Evolutionary conservation across 2,888 invertebrate genomes (phyloP).

Genomic region (Agonopterix arenella): DNA sequence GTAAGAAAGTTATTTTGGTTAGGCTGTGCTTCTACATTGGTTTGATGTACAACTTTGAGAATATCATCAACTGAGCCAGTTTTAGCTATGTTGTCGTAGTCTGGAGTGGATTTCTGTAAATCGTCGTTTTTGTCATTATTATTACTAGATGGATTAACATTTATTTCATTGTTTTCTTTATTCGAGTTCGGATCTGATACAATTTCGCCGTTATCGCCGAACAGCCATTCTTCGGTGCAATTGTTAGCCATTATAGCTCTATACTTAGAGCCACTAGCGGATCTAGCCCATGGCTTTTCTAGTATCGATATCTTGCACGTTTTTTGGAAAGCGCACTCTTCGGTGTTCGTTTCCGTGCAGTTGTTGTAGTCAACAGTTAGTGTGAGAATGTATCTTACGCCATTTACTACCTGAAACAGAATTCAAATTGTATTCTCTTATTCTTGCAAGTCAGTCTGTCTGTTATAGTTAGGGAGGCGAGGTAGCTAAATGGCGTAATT

Average conservation of each 20-base stretch:
- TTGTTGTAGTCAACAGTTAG: slow-evolving; percentile 66
- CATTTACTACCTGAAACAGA: slow-evolving; percentile 75
- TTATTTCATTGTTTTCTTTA: slow-evolving; percentile 26
- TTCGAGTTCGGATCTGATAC: slow-evolving; percentile 21
- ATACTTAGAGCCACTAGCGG: slow-evolving; percentile 74
- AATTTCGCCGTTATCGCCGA: slow-evolving; percentile 53
- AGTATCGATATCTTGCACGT: slow-evolving; percentile 79
- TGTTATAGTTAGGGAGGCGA: too few species aligned
- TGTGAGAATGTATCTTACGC: slow-evolving; percentile 75
- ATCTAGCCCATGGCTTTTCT: slow-evolving; percentile 80
- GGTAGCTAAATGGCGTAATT: too few species aligned
- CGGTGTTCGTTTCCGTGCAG: slow-evolving; percentile 44
- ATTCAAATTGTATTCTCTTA: not conserved
- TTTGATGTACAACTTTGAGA: slow-evolving; percentile 41
- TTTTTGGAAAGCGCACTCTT: slow-evolving; percentile 42
- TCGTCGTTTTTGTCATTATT: slow-evolving; percentile 8
- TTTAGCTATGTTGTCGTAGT: slow-evolving; percentile 33
- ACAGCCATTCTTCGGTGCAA: slow-evolving; percentile 78
- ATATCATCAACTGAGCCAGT: slow-evolving; percentile 45
- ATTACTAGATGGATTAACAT: slow-evolving; percentile 15
- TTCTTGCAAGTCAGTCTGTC: too few species aligned
- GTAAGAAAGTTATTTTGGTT: slow-evolving; percentile 38
- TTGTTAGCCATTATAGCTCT: slow-evolving; percentile 80
- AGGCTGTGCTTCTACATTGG: slow-evolving; percentile 40
- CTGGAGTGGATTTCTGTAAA: slow-evolving; percentile 15